Evolutionary conservation across 2,888 invertebrate genomes (phyloP), one percentile per base, ranked within the genome.

Genomic region (Drosophila anomelani): DNA sequence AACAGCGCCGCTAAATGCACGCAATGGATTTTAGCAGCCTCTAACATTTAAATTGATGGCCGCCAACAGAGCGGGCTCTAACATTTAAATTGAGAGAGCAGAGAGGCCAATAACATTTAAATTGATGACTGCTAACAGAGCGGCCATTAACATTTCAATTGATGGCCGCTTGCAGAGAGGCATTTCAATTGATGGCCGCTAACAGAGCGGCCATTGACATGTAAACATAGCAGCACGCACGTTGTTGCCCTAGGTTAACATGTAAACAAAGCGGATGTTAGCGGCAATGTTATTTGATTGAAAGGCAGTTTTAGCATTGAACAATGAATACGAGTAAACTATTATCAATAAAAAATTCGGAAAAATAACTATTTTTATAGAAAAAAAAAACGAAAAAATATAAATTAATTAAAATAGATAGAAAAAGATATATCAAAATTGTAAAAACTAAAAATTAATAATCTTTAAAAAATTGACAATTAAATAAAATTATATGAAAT

Each of bases 11-110:
- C 5, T 29, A 29, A 29, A 29, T 23, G 23, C 3, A 23, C 23
- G 23, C 29, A 29, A 29, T 8, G 29, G 29, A 8, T 29, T 29
- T 29, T 29, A 29, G 8, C 29, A 29, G 56, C 81, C 81, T 84
- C 84, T 82, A 85, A 80, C 85, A 80, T 88, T 88, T 76, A 78
- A 83, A 88, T 85, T 88, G 84, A 85, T 83, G 86, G 70, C 62
- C 62, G 49, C 67, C 47, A 59, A 47, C 61, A 62, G 57, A 23
- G 44, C 34, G 13, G 43, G 62, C 38, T 47, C 32, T 57, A 36
- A 57, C 7, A 7, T 29, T 29, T 7, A 4, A 5, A 7, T 29
- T 7, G 29, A 20, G 20, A 20, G 20, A 29, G 6, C 29, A 29
- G 29, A 29, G 29, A 5, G 29, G 29, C 29, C 29, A 29, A 2